Percentiles rank a stretch among this genome's conserved stretches.
Evolutionary conservation across 2,797 vertebrate genomes (phyloP).

Genomic region (Coregonus ussuriensis): DNA sequence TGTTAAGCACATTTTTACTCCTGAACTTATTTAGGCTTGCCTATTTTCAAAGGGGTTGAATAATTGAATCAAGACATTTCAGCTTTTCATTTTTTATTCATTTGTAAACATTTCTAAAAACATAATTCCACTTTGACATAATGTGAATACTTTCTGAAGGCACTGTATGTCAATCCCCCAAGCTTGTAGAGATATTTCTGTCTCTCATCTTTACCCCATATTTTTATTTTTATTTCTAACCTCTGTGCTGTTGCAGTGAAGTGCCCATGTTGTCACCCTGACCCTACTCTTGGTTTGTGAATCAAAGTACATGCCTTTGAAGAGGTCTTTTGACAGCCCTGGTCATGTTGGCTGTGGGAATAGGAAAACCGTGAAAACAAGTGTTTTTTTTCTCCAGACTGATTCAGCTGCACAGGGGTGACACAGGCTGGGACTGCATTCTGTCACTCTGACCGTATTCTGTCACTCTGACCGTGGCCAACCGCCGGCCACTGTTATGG

Average conservation of each 20-base stretch:
- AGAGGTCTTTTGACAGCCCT: constrained; percentile 1
- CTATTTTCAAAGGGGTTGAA: no score
- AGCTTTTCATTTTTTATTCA: no score
- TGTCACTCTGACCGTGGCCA: neutral
- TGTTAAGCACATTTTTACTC: no score
- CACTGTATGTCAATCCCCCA: no score
- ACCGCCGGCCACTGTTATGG: neutral
- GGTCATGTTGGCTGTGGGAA: constrained; percentile 6
- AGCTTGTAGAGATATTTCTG: no score
- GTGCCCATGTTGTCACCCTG: neutral
- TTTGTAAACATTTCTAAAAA: no score
- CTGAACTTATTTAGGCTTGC: no score
- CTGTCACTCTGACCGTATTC: no score
- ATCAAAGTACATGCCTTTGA: neutral
- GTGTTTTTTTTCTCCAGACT: constrained; percentile 15
- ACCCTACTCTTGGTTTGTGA: neutral
- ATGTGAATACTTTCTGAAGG: no score
- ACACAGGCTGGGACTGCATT: neutral
- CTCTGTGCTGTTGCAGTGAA: neutral
- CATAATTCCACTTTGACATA: no score
- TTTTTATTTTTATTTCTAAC: neutral
- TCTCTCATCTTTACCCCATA: no score
- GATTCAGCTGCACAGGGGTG: constrained; percentile 6
- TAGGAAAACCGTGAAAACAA: constrained; percentile 19
- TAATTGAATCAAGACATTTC: no score